Base-by-base conservation (phyloP, 37 sponge, comb jelly and placozoan species). In the Beroe forskalii region DNA sequence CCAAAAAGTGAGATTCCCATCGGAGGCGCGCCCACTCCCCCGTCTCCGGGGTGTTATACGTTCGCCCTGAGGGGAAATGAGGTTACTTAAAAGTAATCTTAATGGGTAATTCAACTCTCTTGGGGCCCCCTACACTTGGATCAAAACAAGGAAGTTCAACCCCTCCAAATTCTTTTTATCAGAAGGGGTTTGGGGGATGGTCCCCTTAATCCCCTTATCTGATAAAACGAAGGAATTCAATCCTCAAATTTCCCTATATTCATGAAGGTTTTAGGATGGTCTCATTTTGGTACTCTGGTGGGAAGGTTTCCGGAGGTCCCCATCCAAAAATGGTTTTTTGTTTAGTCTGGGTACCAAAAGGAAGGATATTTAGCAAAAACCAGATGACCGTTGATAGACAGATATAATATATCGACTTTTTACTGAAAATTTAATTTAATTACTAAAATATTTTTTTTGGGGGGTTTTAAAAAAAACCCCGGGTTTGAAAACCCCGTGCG, bases 341-440 rank as follows among this genome's bases (percentile, higher is more conserved):
- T 80, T 24, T 23, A 80, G 86, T 80, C 86, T 48, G 42, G 40
- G 30, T 80, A 80, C 55, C 86, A 42, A 72, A 20, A 4, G 8
- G 40, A 72, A 6, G 28, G 6, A n/a, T 17, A 17, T 9, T 55
- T 55, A 55, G 9, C 17, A 17, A 55, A 17, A 17, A 19, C n/a
- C n/a, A n/a, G n/a, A n/a, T n/a, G n/a, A n/a, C n/a, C n/a, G n/a
- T n/a, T n/a, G n/a, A n/a, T n/a, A n/a, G n/a, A n/a, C n/a, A n/a
- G n/a, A n/a, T n/a, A n/a, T n/a, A n/a, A n/a, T n/a, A n/a, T n/a
- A n/a, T n/a, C n/a, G n/a, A n/a, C n/a, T n/a, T n/a, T n/a, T n/a
- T n/a, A n/a, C n/a, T n/a, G n/a, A n/a, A n/a, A n/a, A n/a, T n/a
- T n/a, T n/a, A n/a, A n/a, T n/a, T n/a, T n/a, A n/a, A n/a, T n/a